A percentile compares a stretch with the other conserved stretches of the same genome.
phyloP scores from a whole-genome alignment of 2,888 invertebrate species.

The Odontomyia ornata region DNA sequence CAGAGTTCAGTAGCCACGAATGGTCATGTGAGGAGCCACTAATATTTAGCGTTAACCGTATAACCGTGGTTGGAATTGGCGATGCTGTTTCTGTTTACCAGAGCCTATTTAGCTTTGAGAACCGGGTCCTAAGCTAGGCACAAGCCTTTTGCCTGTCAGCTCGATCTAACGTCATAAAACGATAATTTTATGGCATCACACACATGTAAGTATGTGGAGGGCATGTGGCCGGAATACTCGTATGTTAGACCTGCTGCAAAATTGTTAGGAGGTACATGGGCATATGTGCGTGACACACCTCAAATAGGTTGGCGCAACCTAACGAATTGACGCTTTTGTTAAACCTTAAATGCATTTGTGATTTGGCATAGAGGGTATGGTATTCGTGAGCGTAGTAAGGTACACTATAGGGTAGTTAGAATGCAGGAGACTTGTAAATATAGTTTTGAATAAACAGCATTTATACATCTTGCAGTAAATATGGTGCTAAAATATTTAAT shows the following conservation, averaged over 20 bases:
- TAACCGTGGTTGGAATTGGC: not conserved
- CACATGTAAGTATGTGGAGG: not conserved
- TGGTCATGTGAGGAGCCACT: slow-evolving; percentile 28
- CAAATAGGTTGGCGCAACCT: not conserved
- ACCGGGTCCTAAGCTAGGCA: slow-evolving; percentile 25
- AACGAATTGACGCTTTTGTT: slow-evolving; percentile 21
- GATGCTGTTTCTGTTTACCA: not conserved
- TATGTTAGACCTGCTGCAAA: too few species aligned
- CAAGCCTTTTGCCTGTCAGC: slow-evolving; percentile 31
- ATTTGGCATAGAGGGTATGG: not conserved
- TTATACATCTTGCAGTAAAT: too few species aligned
- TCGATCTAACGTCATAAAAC: slow-evolving; percentile 47
- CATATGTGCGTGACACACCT: slow-evolving; percentile 27
- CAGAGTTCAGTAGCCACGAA: not conserved
- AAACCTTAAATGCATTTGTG: slow-evolving; percentile 41
- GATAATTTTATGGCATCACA: slow-evolving; percentile 48
- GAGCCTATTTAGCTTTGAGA: slow-evolving; percentile 4
- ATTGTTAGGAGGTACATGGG: not conserved
- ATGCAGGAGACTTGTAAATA: not conserved
- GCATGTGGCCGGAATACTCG: not conserved
- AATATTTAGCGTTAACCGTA: not conserved
- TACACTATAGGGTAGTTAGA: not conserved
- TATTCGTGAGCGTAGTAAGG: not conserved
- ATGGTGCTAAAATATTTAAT: too few species aligned
- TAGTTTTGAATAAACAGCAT: too few species aligned